phyloP scores from a whole-genome alignment of 2,888 invertebrate species.

The Oligia latruncula region DNA sequence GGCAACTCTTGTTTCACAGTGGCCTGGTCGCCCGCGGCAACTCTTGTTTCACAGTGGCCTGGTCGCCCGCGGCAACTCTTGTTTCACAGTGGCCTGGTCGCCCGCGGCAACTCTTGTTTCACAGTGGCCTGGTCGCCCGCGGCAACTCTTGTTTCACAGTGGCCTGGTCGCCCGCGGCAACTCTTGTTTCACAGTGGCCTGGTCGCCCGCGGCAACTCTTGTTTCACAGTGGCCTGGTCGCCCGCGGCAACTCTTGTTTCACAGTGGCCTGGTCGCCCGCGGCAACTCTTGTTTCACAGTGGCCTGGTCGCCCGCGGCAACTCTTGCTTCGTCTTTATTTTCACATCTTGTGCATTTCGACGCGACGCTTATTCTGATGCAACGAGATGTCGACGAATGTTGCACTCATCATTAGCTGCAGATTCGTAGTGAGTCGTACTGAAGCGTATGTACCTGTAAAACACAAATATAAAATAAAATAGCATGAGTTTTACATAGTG shows the following conservation, averaged over 20 bases:
- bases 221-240: not conserved
- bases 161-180: not conserved
- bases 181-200: not conserved
- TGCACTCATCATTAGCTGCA: not conserved
- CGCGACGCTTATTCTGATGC: not conserved
- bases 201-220: not conserved
- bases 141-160: not conserved
- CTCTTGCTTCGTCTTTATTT: conserved; percentile 1
- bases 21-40: not conserved
- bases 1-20: not conserved
- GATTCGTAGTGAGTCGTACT: no score
- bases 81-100: not conserved
- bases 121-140: not conserved
- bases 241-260: not conserved
- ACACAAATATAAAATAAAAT: not conserved
- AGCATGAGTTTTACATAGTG: not conserved
- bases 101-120: not conserved
- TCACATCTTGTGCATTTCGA: conserved; percentile 5
- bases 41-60: not conserved
- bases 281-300: not conserved
- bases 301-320: not conserved
- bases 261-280: not conserved
- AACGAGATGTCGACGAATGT: not conserved
- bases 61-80: not conserved
- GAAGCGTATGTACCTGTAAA: not conserved